Base-by-base conservation (phyloP, 2,113 vertebrate genomes). In the Abramis brama region DNA sequence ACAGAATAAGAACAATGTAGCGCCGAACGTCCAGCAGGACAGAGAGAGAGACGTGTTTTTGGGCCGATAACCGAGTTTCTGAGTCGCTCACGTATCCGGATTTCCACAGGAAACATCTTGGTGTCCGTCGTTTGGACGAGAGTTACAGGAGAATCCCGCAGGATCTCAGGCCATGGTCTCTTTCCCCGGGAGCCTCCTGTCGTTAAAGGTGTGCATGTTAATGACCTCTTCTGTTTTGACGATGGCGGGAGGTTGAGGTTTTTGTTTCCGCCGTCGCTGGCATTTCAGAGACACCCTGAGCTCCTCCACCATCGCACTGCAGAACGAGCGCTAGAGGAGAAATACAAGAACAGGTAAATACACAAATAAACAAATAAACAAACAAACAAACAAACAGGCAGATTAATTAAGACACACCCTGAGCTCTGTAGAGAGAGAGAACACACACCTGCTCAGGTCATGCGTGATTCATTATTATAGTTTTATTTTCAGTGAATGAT, bases 91-190 rank as follows among this genome's bases (percentile, higher is more conserved):
- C 95, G 95, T 95, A 96, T 96, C 96, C 91, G 95, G 97, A 98
- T 99, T 99, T 99, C 98, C 98, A 99, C 98, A 98, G 97, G 98
- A 99, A 99, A 99, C 97, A 99, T 98, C 92, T 88, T 74, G 17
- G 66, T 43, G 62, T 57, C 47, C 64, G 23, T 70, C 60, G 17
- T 23, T 19, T 23, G 77, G 73, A 88, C 71, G 11, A 85, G 66
- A 86, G 70, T 82, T 68, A 64, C 76, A 30, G 73, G 47, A 70
- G 82, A 12, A 36, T 79, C 79, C 25, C 23, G 25, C 12, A 6
- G 74, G 70, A 70, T 57, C 19, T 96, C 94, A 99, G 80, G 98
- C 97, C 98, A 99, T 99, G 94, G 98, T 99, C 96, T 99, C 98
- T 96, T 99, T 99, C 91, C 98, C 98, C 75, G 98, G 98, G 94